Evolutionary conservation across 2,888 invertebrate genomes (phyloP).

Genomic region (Agriopis leucophaearia): DNA sequence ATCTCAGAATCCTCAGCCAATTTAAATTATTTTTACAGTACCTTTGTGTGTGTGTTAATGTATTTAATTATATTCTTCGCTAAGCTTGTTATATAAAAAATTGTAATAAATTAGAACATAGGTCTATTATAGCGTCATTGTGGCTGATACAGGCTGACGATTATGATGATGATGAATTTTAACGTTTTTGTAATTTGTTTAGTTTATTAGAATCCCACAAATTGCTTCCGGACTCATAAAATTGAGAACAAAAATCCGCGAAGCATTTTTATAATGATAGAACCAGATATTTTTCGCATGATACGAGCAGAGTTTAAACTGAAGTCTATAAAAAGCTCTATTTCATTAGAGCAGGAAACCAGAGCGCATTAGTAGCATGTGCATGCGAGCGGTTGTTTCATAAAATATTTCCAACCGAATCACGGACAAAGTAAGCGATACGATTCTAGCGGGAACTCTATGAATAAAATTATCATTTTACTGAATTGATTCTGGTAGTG

Average conservation of each 20-base stretch:
- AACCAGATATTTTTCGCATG: slow-evolving; percentile 10
- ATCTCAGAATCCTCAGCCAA: too few species aligned
- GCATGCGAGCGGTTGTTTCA: slow-evolving; percentile 66
- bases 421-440: slow-evolving; percentile 84
- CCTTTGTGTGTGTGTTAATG: too few species aligned
- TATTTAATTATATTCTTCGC: too few species aligned
- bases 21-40: too few species aligned
- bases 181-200: not conserved
- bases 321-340: slow-evolving; percentile 21
- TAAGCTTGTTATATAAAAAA: too few species aligned
- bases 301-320: slow-evolving; percentile 19
- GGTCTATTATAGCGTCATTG: too few species aligned
- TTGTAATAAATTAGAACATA: too few species aligned
- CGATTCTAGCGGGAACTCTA: slow-evolving; percentile 83
- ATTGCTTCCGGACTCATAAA: not conserved
- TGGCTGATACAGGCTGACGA: not conserved
- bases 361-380: slow-evolving; percentile 56
- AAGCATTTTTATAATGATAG: slow-evolving; percentile 16
- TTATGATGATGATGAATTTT: not conserved
- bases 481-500: slow-evolving; percentile 84
- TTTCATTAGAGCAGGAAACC: slow-evolving; percentile 48
- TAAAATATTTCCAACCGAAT: slow-evolving; percentile 81
- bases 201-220: not conserved
- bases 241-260: not conserved
- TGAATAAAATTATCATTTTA: slow-evolving; percentile 86